Base-by-base conservation (phyloP, 2,113 vertebrate genomes). In the Struthio camelus region DNA sequence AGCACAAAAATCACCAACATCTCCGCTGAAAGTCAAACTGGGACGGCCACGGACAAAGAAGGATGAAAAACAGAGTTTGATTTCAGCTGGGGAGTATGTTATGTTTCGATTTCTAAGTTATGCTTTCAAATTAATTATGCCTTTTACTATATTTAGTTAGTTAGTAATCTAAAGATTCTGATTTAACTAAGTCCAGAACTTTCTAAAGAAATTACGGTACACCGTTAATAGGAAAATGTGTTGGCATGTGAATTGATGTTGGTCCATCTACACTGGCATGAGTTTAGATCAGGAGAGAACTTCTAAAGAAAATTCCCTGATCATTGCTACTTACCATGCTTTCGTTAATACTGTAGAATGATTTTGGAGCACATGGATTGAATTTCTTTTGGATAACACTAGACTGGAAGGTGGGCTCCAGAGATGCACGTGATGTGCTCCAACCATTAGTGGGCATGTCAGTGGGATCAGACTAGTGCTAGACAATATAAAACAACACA, bases 61-160 rank as follows among this genome's bases (percentile, higher is more conserved):
- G 27, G 98, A 99, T 92, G 98, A 99, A 87, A 99, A 99, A 89
- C 98, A 99, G 95, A 98, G 97, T 96, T 98, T 99, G 91, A 97
- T 99, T 96, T 99, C 98, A 78, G 98, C 97, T 90, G 98, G 98
- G 77, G 99, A 99, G 99, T 99, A 98, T 95, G 99, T 98, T 80
- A 84, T 76, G 22, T 58, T 90, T 90, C 83, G 77, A 61, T 89
- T 92, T 59, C 36, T 36, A 3, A 3, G 14, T 72, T 66, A 58
- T 1, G 3, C 19, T 69, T 87, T 51, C 28, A 58, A 44, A 67
- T 24, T 71, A 19, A 20, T 69, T 20, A 23, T 4, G 16, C 6
- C 14, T 75, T 73, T 72, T 66, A 70, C 56, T 32, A 15, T 59
- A 48, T 6, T 3, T 51, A 0, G 56, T 69, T 65, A 44, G 14